Conservation (phyloP, 2,888 invertebrate species). For the Apotomis capreana region DNA sequence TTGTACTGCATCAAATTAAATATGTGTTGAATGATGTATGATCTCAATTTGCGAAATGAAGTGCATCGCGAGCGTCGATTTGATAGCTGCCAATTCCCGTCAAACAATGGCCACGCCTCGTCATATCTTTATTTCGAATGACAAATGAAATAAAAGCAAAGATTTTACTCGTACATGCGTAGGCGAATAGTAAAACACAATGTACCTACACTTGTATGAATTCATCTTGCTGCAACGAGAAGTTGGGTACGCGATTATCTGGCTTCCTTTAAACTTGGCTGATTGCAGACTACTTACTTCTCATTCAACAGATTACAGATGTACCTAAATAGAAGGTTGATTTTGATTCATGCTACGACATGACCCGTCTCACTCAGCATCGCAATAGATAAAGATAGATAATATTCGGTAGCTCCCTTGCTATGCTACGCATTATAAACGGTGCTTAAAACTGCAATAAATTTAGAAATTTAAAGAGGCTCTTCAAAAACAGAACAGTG, state of each 20-base stretch:
- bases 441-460: too few relatives aligned
- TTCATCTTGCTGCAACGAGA: neutral
- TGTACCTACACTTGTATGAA: neutral
- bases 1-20: slow-evolving; percentile 55
- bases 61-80: slow-evolving; percentile 61
- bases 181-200: too few relatives aligned
- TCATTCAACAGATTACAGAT: neutral
- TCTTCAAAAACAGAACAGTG: too few relatives aligned
- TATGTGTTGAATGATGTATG: slow-evolving; percentile 65
- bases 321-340: neutral
- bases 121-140: neutral
- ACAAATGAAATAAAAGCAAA: neutral
- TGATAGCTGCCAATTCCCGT: slow-evolving; percentile 56
- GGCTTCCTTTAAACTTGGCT: neutral
- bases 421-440: too few relatives aligned
- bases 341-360: too few relatives aligned
- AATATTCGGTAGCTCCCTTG: too few relatives aligned
- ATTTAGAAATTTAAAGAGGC: too few relatives aligned
- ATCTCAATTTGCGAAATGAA: slow-evolving; percentile 69
- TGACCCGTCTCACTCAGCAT: too few relatives aligned
- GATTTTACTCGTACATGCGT: neutral
- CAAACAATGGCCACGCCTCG: neutral
- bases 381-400: too few relatives aligned
- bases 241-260: neutral
- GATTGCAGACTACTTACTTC: neutral